A percentile compares a stretch with the other conserved stretches of the same genome.
Evolutionary conservation across 2,888 invertebrate species (phyloP).

Genomic region (Lochmaea capreae): DNA sequence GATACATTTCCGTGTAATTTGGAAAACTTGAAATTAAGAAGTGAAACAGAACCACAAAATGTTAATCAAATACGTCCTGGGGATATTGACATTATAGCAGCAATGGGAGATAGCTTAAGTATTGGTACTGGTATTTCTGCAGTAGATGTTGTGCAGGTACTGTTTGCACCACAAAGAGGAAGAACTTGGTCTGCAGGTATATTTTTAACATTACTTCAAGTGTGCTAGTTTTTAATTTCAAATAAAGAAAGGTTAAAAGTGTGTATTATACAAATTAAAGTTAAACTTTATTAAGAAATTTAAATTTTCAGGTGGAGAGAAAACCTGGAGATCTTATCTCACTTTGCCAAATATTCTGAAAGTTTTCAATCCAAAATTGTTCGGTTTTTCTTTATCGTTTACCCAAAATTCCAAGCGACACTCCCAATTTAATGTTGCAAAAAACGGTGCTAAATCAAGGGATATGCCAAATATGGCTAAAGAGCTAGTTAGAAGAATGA

Average conservation of each 20-base stretch:
- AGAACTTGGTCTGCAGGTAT: constrained; percentile 51
- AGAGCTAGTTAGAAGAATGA: constrained; percentile 68
- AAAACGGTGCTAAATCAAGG: constrained; percentile 70
- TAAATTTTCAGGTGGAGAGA: constrained; percentile 66
- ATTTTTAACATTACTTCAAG: neutral
- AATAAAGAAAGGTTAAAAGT: no score
- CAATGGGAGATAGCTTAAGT: constrained; percentile 77
- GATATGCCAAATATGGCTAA: constrained; percentile 71
- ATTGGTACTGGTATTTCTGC: constrained; percentile 77
- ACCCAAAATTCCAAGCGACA: constrained; percentile 64
- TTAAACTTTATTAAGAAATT: no score
- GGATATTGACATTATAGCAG: constrained; percentile 76
- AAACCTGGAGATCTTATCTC: constrained; percentile 68
- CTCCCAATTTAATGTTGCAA: constrained; percentile 72
- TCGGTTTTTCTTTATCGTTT: constrained; percentile 71
- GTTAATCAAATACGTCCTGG: constrained; percentile 77
- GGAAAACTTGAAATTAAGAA: constrained; percentile 51
- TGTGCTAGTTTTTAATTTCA: no score
- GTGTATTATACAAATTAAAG: no score
- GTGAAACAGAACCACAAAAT: constrained; percentile 67
- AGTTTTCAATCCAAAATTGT: constrained; percentile 73
- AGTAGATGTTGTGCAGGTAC: constrained; percentile 25
- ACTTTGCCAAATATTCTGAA: constrained; percentile 73
- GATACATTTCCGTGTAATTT: constrained; percentile 70
- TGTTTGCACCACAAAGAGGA: constrained; percentile 53